Evolutionary conservation across 2,113 vertebrate species (phyloP).

Genomic region (Serinus canaria): DNA sequence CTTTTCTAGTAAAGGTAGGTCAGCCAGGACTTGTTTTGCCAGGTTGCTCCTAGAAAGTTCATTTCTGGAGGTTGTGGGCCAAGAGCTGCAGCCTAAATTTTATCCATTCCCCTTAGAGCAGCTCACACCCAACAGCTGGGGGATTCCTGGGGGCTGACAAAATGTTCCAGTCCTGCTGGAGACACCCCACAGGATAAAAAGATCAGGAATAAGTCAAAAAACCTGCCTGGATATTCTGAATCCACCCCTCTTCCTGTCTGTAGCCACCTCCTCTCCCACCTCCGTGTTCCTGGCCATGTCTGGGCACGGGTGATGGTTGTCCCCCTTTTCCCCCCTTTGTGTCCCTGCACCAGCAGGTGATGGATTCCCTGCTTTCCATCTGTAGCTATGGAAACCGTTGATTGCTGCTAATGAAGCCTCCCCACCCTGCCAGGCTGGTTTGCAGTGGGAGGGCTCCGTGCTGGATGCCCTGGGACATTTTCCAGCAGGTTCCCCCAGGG

Average conservation of each 20-base stretch:
- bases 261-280: not conserved
- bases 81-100: not conserved
- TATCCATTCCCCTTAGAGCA: not conserved
- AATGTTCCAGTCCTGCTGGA: no score
- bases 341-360: rapidly evolving
- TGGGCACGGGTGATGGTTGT: not conserved
- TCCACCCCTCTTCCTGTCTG: not conserved
- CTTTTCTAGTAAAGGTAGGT: not conserved
- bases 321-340: not conserved
- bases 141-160: not conserved
- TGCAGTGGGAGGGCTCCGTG: not conserved
- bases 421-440: not conserved
- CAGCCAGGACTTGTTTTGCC: not conserved
- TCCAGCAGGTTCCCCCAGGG: not conserved
- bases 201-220: not conserved
- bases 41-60: not conserved
- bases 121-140: no score
- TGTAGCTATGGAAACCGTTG: constrained; percentile 26
- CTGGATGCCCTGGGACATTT: not conserved
- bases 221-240: not conserved
- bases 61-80: rapidly evolving
- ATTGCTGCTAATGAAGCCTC: not conserved
- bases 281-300: rapidly evolving
- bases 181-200: not conserved
- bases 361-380: not conserved